Evolutionary conservation across 2,888 invertebrate genomes (phyloP), one percentile per base, ranked within the genome.

Genomic region (Leptothorax acervorum): DNA sequence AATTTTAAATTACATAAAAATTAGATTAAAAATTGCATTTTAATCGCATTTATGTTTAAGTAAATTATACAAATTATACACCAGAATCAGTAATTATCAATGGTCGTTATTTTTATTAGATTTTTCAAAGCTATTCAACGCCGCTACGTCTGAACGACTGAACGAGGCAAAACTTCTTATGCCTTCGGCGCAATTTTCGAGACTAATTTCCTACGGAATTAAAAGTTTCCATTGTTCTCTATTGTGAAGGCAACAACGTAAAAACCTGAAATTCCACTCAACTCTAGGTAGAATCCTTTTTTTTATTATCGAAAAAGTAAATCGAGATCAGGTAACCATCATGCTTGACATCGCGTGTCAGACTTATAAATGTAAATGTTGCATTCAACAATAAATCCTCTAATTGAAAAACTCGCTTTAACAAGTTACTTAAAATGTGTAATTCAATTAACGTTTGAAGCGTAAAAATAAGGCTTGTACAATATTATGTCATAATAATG

Each of bases 191-290:
- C 57, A 57, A 78, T 78, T n/a, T 70, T 70, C 68, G n/a, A 78
- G 42, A 78, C 45, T 78, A 78, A 78, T 70, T 70, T 70, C 28
- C 70, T 57, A 78, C 35, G 15, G 42, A 66, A 31, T 51, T 45
- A 68, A 70, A 78, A 57, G 28, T 78, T 70, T 70, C 18, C 45
- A 78, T 78, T 78, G 78, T 78, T 78, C 45, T 55, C 57, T 35
- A 70, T 78, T 57, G 45, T 57, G n/a, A 70, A 23, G 6, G 45
- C 55, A 70, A 57, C 55, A 68, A 78, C 28, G 42, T 23, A 55
- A 68, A 75, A 75, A 63, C 4, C 45, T 15, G 23, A 63, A 75
- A 51, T 39, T 65, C 48, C 4, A 23, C 31, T 75, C 63, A 48
- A 35, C 15, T 35, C 9, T 74, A 57, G 6, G 28, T 1, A 23